A percentile compares a stretch with the other conserved stretches of the same genome.
These are phyloP conservation scores for Micrastur ruficollis DNA, from an alignment of 2,797 vertebrate species.

Conservation along the genomic window DNA sequence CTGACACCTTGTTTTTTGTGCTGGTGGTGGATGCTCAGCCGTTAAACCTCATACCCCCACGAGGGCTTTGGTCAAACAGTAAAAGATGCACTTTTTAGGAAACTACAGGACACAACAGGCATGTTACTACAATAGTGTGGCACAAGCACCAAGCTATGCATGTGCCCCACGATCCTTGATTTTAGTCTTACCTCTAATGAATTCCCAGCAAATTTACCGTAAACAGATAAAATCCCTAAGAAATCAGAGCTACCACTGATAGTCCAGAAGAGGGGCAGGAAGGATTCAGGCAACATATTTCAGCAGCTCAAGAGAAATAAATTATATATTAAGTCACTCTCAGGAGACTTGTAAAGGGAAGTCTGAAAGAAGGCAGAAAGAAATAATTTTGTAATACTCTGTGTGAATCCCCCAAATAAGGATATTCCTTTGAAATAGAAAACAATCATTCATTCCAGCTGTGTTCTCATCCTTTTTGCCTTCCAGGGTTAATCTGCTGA, in stretches of 20 bases:
- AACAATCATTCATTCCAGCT: conserved; percentile 20
- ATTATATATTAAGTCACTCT: neutral
- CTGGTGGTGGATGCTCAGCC: neutral
- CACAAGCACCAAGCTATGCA: neutral
- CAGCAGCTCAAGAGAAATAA: neutral
- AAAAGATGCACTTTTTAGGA: neutral
- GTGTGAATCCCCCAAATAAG: neutral
- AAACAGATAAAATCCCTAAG: neutral
- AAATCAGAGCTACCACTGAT: neutral
- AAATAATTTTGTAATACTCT: neutral
- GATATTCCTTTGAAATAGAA: conserved; percentile 14
- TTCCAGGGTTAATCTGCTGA: conserved; percentile 45
- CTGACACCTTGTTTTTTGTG: neutral
- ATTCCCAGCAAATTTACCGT: neutral
- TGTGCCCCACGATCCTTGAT: neutral
- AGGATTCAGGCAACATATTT: neutral
- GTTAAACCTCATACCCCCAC: neutral
- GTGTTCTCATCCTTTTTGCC: conserved; percentile 27
- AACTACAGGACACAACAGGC: neutral
- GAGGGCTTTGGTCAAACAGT: neutral
- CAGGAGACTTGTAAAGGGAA: neutral
- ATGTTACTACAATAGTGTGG: neutral
- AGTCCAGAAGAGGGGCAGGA: neutral
- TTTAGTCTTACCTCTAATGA: neutral
- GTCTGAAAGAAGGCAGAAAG: neutral